These are phyloP conservation scores for Morus bassanus DNA, from an alignment of 2,797 vertebrate species.

Conservation along the genomic window DNA sequence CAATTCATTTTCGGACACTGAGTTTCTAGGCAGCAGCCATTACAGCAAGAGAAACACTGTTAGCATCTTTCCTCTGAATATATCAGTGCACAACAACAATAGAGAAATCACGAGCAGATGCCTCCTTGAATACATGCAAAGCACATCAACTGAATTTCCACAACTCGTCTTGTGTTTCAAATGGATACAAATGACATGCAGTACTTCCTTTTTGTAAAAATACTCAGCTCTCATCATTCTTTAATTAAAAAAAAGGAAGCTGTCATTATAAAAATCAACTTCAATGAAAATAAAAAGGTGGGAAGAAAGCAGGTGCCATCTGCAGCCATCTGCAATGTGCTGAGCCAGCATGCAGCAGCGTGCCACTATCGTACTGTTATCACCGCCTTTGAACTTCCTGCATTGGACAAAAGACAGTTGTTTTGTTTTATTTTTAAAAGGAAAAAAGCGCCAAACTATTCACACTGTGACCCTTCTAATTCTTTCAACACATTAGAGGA, in stretches of 20 bases:
- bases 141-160: background rate
- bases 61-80: background rate
- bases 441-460: background rate
- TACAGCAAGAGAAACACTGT: background rate
- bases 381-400: background rate
- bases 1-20: background rate
- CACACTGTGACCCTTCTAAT: background rate
- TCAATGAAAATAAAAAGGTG: background rate
- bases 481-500: background rate
- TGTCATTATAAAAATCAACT: background rate
- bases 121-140: background rate
- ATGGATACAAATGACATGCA: background rate
- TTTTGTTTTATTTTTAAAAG: background rate
- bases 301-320: constrained; percentile 1
- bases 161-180: background rate
- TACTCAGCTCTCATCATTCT: background rate
- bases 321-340: background rate
- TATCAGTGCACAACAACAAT: constrained; percentile 8
- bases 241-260: background rate
- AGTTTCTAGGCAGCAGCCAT: background rate
- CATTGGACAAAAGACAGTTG: background rate
- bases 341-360: background rate
- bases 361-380: background rate
- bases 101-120: constrained; percentile 2
- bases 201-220: background rate